Evolutionary conservation across 2,797 vertebrate genomes (phyloP).

Genomic region (Acomys russatus): DNA sequence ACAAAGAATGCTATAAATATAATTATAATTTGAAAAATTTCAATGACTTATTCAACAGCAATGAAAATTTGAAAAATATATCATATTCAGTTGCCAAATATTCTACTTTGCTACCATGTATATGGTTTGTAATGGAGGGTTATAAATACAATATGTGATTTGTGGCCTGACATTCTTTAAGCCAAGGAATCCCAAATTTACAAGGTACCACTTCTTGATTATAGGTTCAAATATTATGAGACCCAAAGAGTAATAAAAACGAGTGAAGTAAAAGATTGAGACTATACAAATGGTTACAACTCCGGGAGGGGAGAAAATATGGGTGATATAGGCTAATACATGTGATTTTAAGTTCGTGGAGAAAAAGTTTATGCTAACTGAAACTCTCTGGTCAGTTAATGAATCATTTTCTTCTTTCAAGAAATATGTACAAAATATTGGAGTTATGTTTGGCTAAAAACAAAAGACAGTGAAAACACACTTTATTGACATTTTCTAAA

Average conservation of each 20-base stretch:
- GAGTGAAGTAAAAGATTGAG: not conserved
- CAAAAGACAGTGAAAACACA: not conserved
- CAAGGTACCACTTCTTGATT: not conserved
- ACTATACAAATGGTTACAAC: not conserved
- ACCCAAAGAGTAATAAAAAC: not conserved
- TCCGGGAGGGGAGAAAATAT: not conserved
- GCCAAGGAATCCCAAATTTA: not conserved
- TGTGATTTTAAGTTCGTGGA: not conserved
- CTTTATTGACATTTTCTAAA: not conserved
- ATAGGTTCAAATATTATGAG: not conserved
- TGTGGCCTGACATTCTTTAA: not conserved
- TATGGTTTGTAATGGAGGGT: not conserved
- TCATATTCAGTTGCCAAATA: not conserved
- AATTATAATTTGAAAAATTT: not conserved
- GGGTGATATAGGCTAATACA: not conserved
- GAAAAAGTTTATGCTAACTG: not conserved
- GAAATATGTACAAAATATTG: not conserved
- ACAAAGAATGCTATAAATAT: not conserved
- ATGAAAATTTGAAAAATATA: not conserved
- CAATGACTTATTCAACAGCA: not conserved
- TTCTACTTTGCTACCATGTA: not conserved
- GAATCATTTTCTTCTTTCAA: not conserved
- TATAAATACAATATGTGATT: slow-evolving; percentile 7
- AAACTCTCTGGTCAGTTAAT: not conserved
- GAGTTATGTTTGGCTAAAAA: not conserved